Evolutionary conservation across 2,113 vertebrate genomes (phyloP).

Genomic region (Gasterosteus aculeatus): DNA sequence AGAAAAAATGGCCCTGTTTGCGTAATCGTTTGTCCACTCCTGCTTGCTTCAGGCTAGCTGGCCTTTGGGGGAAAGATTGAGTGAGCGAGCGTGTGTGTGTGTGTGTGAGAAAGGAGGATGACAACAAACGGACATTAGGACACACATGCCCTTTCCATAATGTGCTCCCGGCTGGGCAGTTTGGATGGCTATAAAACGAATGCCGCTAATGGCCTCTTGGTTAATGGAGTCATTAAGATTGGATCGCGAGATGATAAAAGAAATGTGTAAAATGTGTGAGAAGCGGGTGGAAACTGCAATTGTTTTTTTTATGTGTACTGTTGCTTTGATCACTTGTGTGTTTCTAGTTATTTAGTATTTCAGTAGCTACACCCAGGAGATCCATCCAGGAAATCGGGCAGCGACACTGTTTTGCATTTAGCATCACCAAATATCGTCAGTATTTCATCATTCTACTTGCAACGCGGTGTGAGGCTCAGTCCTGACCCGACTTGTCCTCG

Average conservation of each 20-base stretch:
- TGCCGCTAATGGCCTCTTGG: conserved; percentile 73
- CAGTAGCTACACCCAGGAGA: conserved; percentile 20
- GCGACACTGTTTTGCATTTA: conserved; percentile 32
- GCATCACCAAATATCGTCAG: conserved; percentile 56
- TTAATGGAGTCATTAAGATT: conserved; percentile 80
- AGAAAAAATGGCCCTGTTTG: conserved; percentile 67
- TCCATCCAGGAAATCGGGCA: conserved; percentile 15
- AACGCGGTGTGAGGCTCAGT: conserved; percentile 46
- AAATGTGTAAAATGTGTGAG: conserved; percentile 62
- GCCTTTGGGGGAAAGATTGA: conserved; percentile 53
- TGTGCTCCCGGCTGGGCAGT: conserved; percentile 74
- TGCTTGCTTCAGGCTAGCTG: conserved; percentile 61
- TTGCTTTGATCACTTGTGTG: conserved; percentile 44
- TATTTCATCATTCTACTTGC: conserved; percentile 56
- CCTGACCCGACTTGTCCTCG: conserved; percentile 37
- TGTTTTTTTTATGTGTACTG: conserved; percentile 53
- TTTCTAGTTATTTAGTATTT: conserved; percentile 37
- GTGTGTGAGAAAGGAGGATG: conserved; percentile 36
- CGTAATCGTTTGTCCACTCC: conserved; percentile 65
- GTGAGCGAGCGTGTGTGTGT: conserved; percentile 14
- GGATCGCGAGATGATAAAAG: conserved; percentile 77
- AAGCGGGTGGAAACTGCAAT: conserved; percentile 46
- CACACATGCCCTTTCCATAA: conserved; percentile 72
- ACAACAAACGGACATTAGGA: conserved; percentile 72
- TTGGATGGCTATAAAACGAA: conserved; percentile 73